Percentiles rank a stretch among this genome's conserved stretches.
Evolutionary conservation across 2,797 vertebrate genomes (phyloP).

Genomic region (Eutrigla gurnardus): DNA sequence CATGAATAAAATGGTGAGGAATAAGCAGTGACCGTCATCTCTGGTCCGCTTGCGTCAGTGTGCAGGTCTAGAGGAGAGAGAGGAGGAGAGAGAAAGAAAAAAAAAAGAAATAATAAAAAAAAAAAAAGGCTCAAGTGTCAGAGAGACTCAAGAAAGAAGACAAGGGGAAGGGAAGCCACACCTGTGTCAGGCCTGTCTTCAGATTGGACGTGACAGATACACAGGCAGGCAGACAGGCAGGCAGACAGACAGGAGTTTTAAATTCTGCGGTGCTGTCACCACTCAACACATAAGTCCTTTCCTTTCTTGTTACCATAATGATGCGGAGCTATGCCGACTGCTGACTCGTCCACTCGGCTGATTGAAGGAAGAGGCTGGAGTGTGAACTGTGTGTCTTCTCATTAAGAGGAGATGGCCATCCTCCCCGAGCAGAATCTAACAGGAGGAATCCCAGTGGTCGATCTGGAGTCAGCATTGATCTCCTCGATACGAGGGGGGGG

Average conservation of each 20-base stretch:
- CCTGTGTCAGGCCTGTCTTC: constrained; percentile 69
- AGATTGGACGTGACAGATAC: constrained; percentile 33
- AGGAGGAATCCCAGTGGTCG: constrained; percentile 70
- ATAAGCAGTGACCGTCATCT: constrained; percentile 80
- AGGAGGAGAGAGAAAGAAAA: neutral
- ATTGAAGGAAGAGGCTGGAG: constrained; percentile 65
- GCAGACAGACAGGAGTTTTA: constrained; percentile 21
- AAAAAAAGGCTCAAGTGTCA: constrained; percentile 18
- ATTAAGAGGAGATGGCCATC: constrained; percentile 60
- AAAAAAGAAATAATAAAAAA: constrained; percentile 1
- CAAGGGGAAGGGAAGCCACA: constrained; percentile 64
- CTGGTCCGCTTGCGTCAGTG: constrained; percentile 78
- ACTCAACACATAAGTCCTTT: constrained; percentile 52
- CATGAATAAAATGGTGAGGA: constrained; percentile 80
- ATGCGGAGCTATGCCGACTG: constrained; percentile 71
- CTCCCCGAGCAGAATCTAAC: constrained; percentile 62
- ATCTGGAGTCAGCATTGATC: constrained; percentile 72
- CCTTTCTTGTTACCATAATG: constrained; percentile 60
- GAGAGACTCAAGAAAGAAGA: constrained; percentile 60
- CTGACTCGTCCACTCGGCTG: constrained; percentile 76
- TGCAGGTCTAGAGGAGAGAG: constrained; percentile 65
- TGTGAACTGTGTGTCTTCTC: constrained; percentile 69
- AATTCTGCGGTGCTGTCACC: constrained; percentile 66
- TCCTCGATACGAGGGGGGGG: constrained; percentile 26
- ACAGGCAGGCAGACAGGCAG: constrained; percentile 19